Evolutionary conservation across 2,797 vertebrate species (phyloP), one percentile per base, ranked within the genome.

Genomic region (Melanotaenia boesemani): DNA sequence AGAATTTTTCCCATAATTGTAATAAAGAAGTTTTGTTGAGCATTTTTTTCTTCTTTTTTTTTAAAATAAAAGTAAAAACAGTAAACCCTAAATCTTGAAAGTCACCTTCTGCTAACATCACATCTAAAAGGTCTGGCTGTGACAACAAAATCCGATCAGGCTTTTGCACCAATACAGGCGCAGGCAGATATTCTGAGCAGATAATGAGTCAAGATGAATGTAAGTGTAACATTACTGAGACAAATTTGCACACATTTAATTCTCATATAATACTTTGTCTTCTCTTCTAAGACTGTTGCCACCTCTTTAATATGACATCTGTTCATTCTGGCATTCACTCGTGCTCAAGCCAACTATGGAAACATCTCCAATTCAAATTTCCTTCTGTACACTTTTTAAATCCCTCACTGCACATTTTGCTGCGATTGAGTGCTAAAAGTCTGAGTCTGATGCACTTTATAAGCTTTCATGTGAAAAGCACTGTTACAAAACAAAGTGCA

Each of bases 401-500:
- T 39, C 54, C 10, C 44, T 65, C 13, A 66, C 8, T 67, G 44
- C 28, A 54, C 41, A 76, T 28, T 54, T 16, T 11, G 28, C 63
- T 28, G 28, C n/a, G 6, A 52, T 57, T 15, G 12, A 39, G n/a
- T 57, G 20, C 55, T 28, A 34, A 36, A 62, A 75, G 37, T 68
- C n/a, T 11, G 41, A 28, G 41, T 66, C 24, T 70, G 57, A 26
- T 8, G 24, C 67, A 67, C 15, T 66, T 69, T 54, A 64, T 58
- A 41, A 26, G 28, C 60, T 77, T 80, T 57, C 16, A 36, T 60
- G 41, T 78, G 46, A 63, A 63, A 80, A 62, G 58, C 63, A 48
- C 65, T 11, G 26, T 73, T 76, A 74, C 55, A 24, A 76, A 82
- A 82, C 63, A 79, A 66, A 81, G 66, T 72, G 68, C 54, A 71